Evolutionary conservation across 2,888 invertebrate species (phyloP).

Genomic region (Sinhomidia bicolor): DNA sequence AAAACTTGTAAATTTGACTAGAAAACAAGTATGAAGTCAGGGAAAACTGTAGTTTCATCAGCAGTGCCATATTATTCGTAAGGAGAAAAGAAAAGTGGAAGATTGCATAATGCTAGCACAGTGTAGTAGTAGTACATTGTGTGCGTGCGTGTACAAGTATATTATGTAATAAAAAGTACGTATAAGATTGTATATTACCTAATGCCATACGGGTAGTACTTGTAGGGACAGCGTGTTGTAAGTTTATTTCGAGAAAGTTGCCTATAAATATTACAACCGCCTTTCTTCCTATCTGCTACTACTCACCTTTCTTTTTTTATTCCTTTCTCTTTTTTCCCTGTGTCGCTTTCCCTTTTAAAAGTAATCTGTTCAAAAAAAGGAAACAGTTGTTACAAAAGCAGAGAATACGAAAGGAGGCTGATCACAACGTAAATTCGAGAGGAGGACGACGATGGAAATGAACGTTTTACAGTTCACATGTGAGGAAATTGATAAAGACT

Average conservation of each 20-base stretch:
- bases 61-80: not conserved
- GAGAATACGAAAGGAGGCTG: not conserved
- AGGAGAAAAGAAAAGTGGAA: conserved; percentile 28
- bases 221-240: not conserved
- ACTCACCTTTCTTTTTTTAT: conserved; percentile 14
- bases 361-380: conserved; percentile 38
- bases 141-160: not conserved
- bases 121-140: conserved; percentile 5
- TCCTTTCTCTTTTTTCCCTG: conserved; percentile 26
- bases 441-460: conserved; percentile 28
- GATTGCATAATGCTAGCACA: conserved; percentile 40
- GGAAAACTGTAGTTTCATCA: not conserved
- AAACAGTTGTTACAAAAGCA: not conserved
- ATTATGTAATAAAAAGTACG: not conserved
- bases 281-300: conserved; percentile 17
- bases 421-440: no score
- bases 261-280: conserved; percentile 42
- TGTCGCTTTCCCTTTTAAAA: conserved; percentile 26
- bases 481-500: conserved; percentile 55
- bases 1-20: conserved; percentile 33
- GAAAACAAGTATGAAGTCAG: not conserved
- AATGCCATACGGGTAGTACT: no score
- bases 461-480: conserved; percentile 58
- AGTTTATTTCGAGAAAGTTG: conserved; percentile 40
- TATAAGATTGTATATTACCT: no score